Conservation (phyloP, 2,888 invertebrate genomes). For the Pammene aurita region DNA sequence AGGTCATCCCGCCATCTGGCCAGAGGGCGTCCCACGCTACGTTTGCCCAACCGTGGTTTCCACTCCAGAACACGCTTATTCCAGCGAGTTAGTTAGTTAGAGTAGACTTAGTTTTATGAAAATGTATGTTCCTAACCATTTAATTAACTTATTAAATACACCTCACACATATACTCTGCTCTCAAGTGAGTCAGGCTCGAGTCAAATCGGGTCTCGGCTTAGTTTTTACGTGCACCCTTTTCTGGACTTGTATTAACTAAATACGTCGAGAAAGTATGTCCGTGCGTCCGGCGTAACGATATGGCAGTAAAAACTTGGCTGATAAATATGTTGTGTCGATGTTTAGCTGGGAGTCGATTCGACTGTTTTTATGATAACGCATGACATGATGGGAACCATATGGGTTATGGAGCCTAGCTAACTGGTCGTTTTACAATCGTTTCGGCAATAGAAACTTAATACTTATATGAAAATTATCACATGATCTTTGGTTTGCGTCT, state of each 20-base stretch:
- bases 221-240: conserved; percentile 45
- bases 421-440: no score
- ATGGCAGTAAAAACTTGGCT: conserved; percentile 7
- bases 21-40: no score
- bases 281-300: conserved; percentile 4
- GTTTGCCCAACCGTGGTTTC: no score
- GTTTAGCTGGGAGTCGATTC: not conserved
- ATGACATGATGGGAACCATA: not conserved
- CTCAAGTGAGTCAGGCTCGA: conserved; percentile 10
- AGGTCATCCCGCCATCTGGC: no score
- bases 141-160: not conserved
- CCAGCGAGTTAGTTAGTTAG: no score
- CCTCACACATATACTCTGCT: conserved; percentile 14
- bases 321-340: not conserved
- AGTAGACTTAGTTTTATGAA: no score
- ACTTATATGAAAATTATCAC: no score
- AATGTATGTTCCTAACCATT: no score
- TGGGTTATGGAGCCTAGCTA: no score
- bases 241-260: conserved; percentile 46
- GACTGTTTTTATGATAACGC: not conserved
- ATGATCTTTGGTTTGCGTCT: no score
- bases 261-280: conserved; percentile 47
- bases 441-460: no score
- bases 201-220: conserved; percentile 15
- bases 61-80: no score